A percentile compares a stretch with the other conserved stretches of the same genome.
Conservation (phyloP, 2,113 vertebrate species). For the Bubo bubo region DNA sequence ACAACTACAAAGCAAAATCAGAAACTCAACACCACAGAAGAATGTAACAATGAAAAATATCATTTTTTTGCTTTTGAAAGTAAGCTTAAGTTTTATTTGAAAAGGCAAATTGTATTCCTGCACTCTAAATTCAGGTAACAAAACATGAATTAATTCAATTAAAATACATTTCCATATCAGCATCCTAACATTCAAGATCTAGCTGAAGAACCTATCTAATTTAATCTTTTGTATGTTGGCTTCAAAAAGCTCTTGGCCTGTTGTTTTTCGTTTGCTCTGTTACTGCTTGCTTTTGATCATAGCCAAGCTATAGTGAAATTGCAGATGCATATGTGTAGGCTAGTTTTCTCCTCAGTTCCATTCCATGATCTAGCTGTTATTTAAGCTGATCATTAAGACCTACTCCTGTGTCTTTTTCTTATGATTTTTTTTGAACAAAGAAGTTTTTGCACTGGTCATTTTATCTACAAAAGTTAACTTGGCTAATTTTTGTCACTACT, state of each 20-base stretch:
- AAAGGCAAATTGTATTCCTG: neutral
- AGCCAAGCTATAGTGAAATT: neutral
- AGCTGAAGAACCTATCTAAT: neutral
- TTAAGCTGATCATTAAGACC: neutral
- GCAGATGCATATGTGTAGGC: neutral
- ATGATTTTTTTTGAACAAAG: neutral
- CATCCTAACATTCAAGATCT: neutral
- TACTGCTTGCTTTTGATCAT: neutral
- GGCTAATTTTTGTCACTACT: neutral
- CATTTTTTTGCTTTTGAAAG: neutral
- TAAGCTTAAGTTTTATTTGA: neutral
- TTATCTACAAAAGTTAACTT: neutral
- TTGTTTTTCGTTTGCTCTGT: neutral
- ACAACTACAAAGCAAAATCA: neutral
- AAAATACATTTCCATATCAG: neutral
- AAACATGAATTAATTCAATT: neutral
- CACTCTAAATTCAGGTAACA: neutral
- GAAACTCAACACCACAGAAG: neutral
- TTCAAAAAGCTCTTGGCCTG: neutral
- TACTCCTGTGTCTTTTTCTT: neutral
- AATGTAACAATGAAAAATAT: neutral
- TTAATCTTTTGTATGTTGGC: neutral
- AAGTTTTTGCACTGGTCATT: neutral
- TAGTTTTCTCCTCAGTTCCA: neutral
- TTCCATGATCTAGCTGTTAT: neutral